phyloP scores from a whole-genome alignment of 2,797 vertebrate species.

The Phrynocephalus forsythii region DNA sequence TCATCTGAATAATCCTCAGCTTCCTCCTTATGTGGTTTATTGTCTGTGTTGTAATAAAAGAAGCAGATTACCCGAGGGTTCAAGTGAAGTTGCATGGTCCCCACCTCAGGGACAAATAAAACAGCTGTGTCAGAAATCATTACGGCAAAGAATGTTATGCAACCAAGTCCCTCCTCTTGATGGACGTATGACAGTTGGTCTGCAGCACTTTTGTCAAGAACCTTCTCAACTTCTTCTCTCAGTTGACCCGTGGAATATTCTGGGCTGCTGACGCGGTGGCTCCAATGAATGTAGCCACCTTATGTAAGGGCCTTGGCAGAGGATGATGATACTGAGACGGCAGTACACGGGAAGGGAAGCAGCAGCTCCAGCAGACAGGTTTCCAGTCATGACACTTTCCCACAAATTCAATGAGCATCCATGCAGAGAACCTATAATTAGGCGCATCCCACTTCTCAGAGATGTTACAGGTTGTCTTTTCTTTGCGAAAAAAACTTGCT shows the following conservation, averaged over 20 bases:
- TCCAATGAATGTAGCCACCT: neutral
- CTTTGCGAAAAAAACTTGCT: neutral
- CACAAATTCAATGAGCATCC: neutral
- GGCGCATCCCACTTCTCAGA: no score
- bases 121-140: slow-evolving; percentile 41
- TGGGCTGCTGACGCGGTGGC: neutral
- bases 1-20: slow-evolving; percentile 43
- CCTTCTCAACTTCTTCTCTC: slow-evolving; percentile 7
- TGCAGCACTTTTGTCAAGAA: neutral
- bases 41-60: slow-evolving; percentile 53
- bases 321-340: neutral
- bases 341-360: neutral
- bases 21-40: slow-evolving; percentile 55
- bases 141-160: slow-evolving; percentile 33
- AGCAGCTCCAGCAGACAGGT: neutral
- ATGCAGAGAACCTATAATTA: neutral
- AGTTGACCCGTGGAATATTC: slow-evolving; percentile 3
- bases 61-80: slow-evolving; percentile 45
- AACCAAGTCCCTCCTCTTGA: slow-evolving; percentile 4
- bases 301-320: neutral
- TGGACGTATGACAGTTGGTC: slow-evolving; percentile 2
- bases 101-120: neutral
- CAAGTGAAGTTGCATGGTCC: slow-evolving; percentile 27
- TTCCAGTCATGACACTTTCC: no score
- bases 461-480: no score